Evolutionary conservation across 1,140 invertebrate genomes (phyloP), one percentile per base, ranked within the genome.

Genomic region (Zeugodacus cucurbitae): DNA sequence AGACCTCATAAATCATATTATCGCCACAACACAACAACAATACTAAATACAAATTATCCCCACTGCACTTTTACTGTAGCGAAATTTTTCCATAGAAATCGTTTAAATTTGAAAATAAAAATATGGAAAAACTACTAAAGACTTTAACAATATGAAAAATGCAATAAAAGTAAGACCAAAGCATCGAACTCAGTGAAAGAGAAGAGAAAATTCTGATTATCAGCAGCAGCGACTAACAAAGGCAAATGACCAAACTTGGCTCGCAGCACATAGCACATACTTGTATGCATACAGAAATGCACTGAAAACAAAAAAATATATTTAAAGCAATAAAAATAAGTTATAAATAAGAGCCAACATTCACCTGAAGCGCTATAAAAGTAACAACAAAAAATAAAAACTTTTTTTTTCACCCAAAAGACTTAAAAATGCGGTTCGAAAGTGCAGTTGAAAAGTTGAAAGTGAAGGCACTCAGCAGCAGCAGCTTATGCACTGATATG

Each of bases 171-270:
- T 29, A 20, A 41, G 1, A 74, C 58, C 32, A 37, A 41, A 37
- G 17, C n/a, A n/a, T 26, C 58, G 7, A 62, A 41, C 20, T 1
- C 6, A 67, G 20, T 74, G 67, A 74, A 74, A 37, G 67, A 74
- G 67, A 74, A 74, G 67, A 37, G 67, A 74, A 74, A 74, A 74
- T 74, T 74, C 67, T 74, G 67, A 74, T 74, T 34, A 74, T 74
- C 67, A 17, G 2, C 67, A 17, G 2, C 29, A 67, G 64, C 64
- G 34, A 41, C 67, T 41, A 74, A 74, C 67, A 74, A 74, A 74
- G 67, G 17, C 67, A 74, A 74, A 74, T 74, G 67, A 74, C 67
- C 67, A 74, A 22, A 74, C 34, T 22, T 32, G 67, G 67, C 34
- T n/a, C n/a, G n/a, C 67, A 74, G 17, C 6, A 74, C 1, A 41